Conservation (phyloP, 35 echinoderm and acorn worm species). For the Amphiura filiformis region DNA sequence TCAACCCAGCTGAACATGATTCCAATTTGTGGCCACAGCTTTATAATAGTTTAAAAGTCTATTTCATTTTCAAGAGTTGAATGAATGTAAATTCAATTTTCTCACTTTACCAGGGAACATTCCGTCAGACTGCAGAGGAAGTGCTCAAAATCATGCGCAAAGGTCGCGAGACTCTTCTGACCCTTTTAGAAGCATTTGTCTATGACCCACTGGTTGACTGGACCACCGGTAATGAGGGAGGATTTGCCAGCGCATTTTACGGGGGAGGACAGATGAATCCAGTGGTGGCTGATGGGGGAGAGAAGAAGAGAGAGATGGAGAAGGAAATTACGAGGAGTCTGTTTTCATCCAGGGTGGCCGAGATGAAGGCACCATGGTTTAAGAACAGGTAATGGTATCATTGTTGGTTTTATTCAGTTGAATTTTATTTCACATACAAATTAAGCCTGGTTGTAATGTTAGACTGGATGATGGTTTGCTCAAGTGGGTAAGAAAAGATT, state of each 20-base stretch:
- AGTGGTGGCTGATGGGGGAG: constrained; percentile 71
- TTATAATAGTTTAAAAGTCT: too few relatives aligned
- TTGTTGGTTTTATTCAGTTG: too few relatives aligned
- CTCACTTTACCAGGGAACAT: constrained; percentile 91
- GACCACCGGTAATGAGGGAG: constrained; percentile 95
- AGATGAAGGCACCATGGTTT: constrained; percentile 92
- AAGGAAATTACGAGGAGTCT: constrained; percentile 82
- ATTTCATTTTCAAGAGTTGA: too few relatives aligned
- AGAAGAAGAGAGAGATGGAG: constrained; percentile 90
- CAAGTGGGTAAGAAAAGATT: too few relatives aligned
- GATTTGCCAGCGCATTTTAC: constrained; percentile 94
- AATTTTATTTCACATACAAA: too few relatives aligned
- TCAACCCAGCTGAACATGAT: too few relatives aligned
- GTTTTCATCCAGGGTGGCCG: constrained; percentile 90
- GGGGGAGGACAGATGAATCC: constrained; percentile 96
- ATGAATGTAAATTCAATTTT: too few relatives aligned
- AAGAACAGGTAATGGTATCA: constrained; percentile 84
- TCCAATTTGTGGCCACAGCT: too few relatives aligned
- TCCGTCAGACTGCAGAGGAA: constrained; percentile 87
- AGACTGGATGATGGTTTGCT: too few relatives aligned
- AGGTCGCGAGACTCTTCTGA: constrained; percentile 91
- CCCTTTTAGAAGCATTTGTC: constrained; percentile 92
- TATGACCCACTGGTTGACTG: constrained; percentile 99
- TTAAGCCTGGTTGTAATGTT: too few relatives aligned
- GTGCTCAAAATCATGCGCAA: constrained; percentile 96